Percentiles rank a stretch among this genome's conserved stretches.
phyloP scores from a whole-genome alignment of 2,113 vertebrate species.

The Psammodynastes pulverulentus region DNA sequence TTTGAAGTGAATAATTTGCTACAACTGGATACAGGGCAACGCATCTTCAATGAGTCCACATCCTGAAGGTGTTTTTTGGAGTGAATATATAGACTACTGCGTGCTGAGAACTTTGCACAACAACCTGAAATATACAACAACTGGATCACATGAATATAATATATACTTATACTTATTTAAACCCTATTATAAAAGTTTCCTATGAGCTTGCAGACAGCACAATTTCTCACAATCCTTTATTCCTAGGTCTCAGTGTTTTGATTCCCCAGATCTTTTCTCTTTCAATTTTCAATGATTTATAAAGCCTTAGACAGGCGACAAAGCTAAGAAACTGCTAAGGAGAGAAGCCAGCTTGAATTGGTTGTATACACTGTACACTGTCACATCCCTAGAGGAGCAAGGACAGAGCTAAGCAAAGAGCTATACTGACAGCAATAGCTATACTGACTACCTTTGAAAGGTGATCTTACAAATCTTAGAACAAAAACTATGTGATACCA shows the following conservation, averaged over 20 bases:
- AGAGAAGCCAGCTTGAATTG: neutral
- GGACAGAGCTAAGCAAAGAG: neutral
- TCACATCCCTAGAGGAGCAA: neutral
- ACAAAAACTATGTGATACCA: neutral
- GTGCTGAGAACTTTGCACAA: constrained; percentile 93
- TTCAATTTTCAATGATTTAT: neutral
- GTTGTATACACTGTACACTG: neutral
- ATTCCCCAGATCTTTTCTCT: neutral
- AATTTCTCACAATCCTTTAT: neutral
- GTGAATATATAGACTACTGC: constrained; percentile 97
- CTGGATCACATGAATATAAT: neutral
- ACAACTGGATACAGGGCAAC: constrained; percentile 87
- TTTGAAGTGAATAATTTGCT: constrained; percentile 90
- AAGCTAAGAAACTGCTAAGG: neutral
- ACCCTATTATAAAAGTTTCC: neutral
- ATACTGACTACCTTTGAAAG: neutral
- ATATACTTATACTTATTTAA: neutral
- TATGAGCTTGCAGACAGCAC: neutral
- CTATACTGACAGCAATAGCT: neutral
- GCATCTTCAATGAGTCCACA: constrained; percentile 77
- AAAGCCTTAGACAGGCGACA: neutral
- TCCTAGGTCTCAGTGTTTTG: neutral
- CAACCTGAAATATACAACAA: constrained; percentile 76
- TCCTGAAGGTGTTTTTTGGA: constrained; percentile 96
- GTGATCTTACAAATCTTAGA: neutral